Base-by-base conservation (phyloP, 1,140 invertebrate species). In the Anadara kagoshimensis region DNA sequence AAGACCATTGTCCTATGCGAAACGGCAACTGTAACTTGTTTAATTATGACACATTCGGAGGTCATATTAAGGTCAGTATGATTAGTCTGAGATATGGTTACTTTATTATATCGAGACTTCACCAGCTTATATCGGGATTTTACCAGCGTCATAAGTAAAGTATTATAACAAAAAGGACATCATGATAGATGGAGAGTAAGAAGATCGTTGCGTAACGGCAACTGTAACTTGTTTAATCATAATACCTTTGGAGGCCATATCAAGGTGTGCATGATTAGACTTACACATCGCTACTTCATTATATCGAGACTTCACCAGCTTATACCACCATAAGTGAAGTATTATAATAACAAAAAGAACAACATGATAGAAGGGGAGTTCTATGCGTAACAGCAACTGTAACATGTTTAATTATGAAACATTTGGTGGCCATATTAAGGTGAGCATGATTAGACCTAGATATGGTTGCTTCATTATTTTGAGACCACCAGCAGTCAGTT, bases 161-260 rank as follows among this genome's bases (percentile, higher is more conserved):
- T n/a, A n/a, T n/a, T n/a, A n/a, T n/a, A n/a, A n/a, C n/a, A n/a
- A n/a, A n/a, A n/a, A n/a, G n/a, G n/a, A n/a, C n/a, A n/a, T n/a
- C n/a, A n/a, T n/a, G n/a, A 78, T 83, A 36, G 59, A 72, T 36
- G 80, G 78, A 14, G 75, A 76, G 45, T 71, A 78, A 51, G 11
- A 79, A 44, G 1, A 26, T 5, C 11, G 53, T 14, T 70, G 59
- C 12, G 22, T 4, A 76, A 73, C 61, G 69, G 71, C 43, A 75
- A 73, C 26, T 83, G 81, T 68, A 45, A 73, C 14, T 18, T 67
- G 1, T 81, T 54, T 62, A 14, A 58, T 14, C 77, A 56, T 51
- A 79, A 83, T 45, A 82, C 80, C 11, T 80, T 76, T 71, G 80
- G 80, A 11, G 82, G 78, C 14, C 80, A 83, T 53, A 64, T 80